Conservation (phyloP, 2,888 invertebrate species). For the Campopleginae sp. region DNA sequence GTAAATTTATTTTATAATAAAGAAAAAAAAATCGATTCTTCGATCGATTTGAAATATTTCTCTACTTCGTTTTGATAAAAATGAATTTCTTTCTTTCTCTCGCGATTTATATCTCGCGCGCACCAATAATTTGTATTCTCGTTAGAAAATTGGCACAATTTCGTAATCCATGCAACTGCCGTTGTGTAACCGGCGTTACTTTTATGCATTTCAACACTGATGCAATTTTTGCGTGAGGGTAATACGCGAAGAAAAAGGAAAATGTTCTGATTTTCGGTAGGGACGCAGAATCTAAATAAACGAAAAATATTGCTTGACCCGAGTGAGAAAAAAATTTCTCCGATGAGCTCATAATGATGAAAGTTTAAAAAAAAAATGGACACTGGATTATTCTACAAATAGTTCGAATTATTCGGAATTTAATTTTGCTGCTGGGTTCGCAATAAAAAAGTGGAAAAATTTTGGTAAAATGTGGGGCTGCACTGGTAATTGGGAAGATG, state of each 20-base stretch:
- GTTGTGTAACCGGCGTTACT: neutral
- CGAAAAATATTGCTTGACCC: neutral
- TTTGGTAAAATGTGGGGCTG: neutral
- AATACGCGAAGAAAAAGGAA: neutral
- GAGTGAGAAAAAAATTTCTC: neutral
- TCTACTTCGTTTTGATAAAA: neutral
- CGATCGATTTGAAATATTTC: neutral
- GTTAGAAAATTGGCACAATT: slow-evolving; percentile 30
- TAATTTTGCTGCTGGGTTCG: neutral
- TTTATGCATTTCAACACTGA: slow-evolving; percentile 5
- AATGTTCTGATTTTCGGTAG: neutral
- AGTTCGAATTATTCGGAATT: neutral
- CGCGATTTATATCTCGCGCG: neutral
- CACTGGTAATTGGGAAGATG: neutral
- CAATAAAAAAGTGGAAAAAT: neutral
- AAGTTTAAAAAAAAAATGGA: neutral
- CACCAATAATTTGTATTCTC: slow-evolving; percentile 10
- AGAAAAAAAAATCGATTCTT: neutral
- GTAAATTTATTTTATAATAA: neutral
- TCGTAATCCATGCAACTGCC: neutral
- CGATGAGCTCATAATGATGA: neutral
- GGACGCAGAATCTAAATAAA: neutral
- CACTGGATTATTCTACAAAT: neutral
- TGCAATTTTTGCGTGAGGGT: neutral
- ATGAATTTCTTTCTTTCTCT: neutral